These are phyloP conservation scores for Griposia aprilina DNA, from an alignment of 2,888 invertebrate genomes.

Conservation along the genomic window DNA sequence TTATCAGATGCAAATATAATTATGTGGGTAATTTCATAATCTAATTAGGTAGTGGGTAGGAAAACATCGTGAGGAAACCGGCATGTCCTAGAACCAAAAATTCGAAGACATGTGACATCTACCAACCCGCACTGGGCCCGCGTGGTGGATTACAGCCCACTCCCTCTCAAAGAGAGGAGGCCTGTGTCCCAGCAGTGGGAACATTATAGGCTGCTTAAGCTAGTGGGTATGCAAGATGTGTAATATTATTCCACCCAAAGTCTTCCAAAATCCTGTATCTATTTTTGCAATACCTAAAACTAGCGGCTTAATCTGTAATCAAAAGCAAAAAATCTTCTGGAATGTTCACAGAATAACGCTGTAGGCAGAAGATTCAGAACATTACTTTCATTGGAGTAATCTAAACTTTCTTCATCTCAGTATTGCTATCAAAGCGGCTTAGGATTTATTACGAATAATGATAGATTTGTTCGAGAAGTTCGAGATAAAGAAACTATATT, in stretches of 20 bases:
- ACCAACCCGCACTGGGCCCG: too few species aligned
- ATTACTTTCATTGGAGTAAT: slow-evolving; percentile 46
- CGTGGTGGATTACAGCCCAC: too few species aligned
- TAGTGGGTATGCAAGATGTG: background rate
- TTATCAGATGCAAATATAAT: background rate
- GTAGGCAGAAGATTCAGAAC: slow-evolving; percentile 13
- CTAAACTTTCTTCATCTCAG: slow-evolving; percentile 46
- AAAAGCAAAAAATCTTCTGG: background rate
- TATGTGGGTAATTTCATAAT: slow-evolving; percentile 19
- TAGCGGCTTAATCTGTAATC: background rate
- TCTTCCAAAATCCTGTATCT: background rate
- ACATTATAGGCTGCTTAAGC: too few species aligned
- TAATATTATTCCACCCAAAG: background rate
- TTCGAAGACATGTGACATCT: too few species aligned
- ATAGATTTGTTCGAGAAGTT: slow-evolving; percentile 30
- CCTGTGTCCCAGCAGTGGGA: too few species aligned
- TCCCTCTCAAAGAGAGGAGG: too few species aligned
- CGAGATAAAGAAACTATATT: slow-evolving; percentile 22
- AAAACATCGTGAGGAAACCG: too few species aligned
- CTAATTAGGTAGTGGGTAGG: too few species aligned
- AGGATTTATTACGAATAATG: slow-evolving; percentile 33
- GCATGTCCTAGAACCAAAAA: too few species aligned
- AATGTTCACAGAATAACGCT: slow-evolving; percentile 5
- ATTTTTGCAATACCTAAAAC: background rate
- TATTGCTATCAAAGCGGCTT: slow-evolving; percentile 27